Evolutionary conservation across 2,888 invertebrate species (phyloP).

Genomic region (Mechanitis mazaeus): DNA sequence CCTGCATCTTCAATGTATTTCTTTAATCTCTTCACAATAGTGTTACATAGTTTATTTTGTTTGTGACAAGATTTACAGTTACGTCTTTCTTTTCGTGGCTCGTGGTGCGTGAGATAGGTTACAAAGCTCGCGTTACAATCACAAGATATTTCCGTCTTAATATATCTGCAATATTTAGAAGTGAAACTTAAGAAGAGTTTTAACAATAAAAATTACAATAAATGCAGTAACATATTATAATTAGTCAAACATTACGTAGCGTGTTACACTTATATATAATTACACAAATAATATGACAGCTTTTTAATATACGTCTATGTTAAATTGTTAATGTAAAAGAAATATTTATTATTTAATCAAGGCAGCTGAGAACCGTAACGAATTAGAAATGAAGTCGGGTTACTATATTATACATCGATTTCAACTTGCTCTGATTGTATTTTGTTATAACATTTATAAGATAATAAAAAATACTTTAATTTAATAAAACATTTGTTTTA

Average conservation of each 20-base stretch:
- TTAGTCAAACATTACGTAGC: no score
- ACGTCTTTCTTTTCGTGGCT: conserved; percentile 40
- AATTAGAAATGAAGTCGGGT: conserved; percentile 3
- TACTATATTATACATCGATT: conserved; percentile 1
- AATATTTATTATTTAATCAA: conserved; percentile 3
- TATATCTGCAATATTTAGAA: background rate
- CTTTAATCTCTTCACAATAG: conserved; percentile 63
- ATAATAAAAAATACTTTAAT: background rate
- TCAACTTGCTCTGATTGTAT: background rate
- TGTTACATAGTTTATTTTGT: conserved; percentile 53
- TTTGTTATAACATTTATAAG: background rate
- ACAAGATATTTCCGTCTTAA: conserved; percentile 1
- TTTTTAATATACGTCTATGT: no score
- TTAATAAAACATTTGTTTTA: background rate
- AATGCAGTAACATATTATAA: no score
- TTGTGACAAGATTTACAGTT: conserved; percentile 67
- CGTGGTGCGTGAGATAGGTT: conserved; percentile 47
- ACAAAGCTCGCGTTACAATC: conserved; percentile 17
- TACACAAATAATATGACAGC: no score
- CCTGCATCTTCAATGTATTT: conserved; percentile 58
- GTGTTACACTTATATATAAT: background rate
- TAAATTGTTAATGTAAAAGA: background rate
- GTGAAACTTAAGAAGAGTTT: background rate
- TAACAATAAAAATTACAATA: background rate
- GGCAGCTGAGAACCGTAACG: background rate